Conservation (phyloP, 2,888 invertebrate genomes). For the Pseudolycoriella hygida region DNA sequence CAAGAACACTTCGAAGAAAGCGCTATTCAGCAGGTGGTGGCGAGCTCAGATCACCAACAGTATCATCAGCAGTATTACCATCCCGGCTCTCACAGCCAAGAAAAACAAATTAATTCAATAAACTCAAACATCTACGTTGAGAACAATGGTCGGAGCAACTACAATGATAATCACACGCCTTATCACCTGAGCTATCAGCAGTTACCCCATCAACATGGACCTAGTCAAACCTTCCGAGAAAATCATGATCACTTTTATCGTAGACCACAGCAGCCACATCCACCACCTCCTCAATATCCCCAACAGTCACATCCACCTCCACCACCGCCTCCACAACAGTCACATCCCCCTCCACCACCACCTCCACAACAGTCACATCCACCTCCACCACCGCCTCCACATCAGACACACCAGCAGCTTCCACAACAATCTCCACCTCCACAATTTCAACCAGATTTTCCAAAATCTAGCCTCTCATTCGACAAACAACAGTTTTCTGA, state of each 20-base stretch:
- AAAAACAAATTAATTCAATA: not conserved
- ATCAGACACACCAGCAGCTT: not conserved
- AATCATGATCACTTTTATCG: not conserved
- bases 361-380: conserved; percentile 8
- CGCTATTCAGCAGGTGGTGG: conserved; percentile 43
- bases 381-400: too few species aligned
- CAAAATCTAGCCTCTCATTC: not conserved
- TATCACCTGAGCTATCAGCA: not conserved
- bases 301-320: conserved; percentile 4
- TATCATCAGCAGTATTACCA: not conserved
- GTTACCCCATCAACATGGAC: conserved; percentile 8
- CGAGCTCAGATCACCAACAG: conserved; percentile 13
- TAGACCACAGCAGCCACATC: conserved; percentile 2
- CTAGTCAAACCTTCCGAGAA: conserved; percentile 1
- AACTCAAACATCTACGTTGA: not conserved
- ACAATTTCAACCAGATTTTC: not conserved
- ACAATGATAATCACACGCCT: too few species aligned
- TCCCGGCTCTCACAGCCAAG: not conserved
- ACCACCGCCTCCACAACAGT: conserved; percentile 4
- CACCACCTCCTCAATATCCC: conserved; percentile 6
- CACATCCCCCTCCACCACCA: not conserved
- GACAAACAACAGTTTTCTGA: not conserved
- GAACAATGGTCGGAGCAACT: not conserved
- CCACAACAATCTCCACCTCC: not conserved
- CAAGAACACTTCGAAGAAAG: conserved; percentile 41